Evolutionary conservation across 1,140 invertebrate genomes (phyloP).

Genomic region (Trachymyrmex cornetzi): DNA sequence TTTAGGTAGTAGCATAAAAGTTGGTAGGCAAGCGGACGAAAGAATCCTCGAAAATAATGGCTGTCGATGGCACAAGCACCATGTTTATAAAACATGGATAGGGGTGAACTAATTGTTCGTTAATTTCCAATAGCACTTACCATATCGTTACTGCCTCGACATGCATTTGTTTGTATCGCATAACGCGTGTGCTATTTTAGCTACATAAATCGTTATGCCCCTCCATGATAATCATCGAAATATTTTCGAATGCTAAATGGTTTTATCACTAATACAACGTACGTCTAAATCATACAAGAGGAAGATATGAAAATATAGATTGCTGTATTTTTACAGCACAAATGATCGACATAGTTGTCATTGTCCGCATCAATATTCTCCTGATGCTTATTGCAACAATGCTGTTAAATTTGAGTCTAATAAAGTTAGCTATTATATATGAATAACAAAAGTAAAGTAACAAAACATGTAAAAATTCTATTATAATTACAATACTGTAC

Average conservation of each 20-base stretch:
- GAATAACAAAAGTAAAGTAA: background rate
- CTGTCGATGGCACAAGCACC: conserved; percentile 72
- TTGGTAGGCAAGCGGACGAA: conserved; percentile 60
- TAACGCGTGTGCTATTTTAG: background rate
- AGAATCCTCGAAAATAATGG: conserved; percentile 81
- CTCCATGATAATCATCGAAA: background rate
- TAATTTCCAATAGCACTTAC: conserved; percentile 83
- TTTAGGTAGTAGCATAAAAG: conserved; percentile 56
- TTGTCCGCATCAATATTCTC: background rate
- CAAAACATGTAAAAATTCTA: background rate
- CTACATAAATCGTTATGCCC: conserved; percentile 6
- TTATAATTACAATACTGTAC: background rate
- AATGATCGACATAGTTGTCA: background rate
- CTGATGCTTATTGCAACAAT: background rate
- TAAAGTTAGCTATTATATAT: background rate
- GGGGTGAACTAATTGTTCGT: conserved; percentile 81
- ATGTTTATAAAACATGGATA: conserved; percentile 82
- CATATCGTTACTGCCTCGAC: conserved; percentile 23
- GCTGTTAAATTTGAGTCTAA: background rate
- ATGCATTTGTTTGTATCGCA: conserved; percentile 20
- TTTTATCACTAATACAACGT: conserved; percentile 6
- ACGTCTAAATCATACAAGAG: background rate
- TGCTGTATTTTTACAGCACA: conserved; percentile 17
- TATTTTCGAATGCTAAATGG: conserved; percentile 29
- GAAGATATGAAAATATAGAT: conserved; percentile 13